Evolutionary conservation across 2,888 invertebrate genomes (phyloP), one percentile per base, ranked within the genome.

Genomic region (Polietes domitor): DNA sequence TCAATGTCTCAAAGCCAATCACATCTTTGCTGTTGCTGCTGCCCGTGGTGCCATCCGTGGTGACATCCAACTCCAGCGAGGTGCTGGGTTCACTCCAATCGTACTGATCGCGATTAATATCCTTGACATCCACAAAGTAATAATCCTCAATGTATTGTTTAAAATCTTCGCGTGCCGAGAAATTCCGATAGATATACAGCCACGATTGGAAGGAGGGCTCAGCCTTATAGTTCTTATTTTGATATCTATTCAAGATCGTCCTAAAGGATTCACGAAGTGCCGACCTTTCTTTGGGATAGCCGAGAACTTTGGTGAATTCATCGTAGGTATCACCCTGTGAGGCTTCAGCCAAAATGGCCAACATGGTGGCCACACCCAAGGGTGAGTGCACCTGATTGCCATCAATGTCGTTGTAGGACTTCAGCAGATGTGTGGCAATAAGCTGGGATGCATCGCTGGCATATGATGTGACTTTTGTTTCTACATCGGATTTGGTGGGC

Each of bases 151-250:
- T 89, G 65, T 94, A 91, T 85, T 94, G 92, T 86, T 94, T 94
- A 88, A 94, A 95, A 28, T 94, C 93, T 53, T 94, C 93, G 81
- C 94, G 93, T 2, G 94, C 94, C 0, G 94, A 94, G 88, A 94
- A 94, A 87, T 95, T 95, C 87, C 94, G 94, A 89, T 95, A 95
- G 6, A 95, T 93, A 87, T 95, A 95, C 87, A 95, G 94, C 93
- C 94, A 95, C 87, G 94, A 95, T 88, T 94, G 94, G 85, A 95
- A 92, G 86, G 95, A 94, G 0, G 95, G 95, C 80, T 89, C 78
- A 0, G 88, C 83, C 7, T 86, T 85, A 1, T 86, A 85, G 2
- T 88, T 87, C 0, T 85, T 87, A 41, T 88, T 87, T 83, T 90
- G 88, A 58, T 91, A 91, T 85, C 87, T 87, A 15, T 86, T 82